Evolutionary conservation across 2,888 invertebrate genomes (phyloP), one percentile per base, ranked within the genome.

Genomic region (Pediacus dermestoides): DNA sequence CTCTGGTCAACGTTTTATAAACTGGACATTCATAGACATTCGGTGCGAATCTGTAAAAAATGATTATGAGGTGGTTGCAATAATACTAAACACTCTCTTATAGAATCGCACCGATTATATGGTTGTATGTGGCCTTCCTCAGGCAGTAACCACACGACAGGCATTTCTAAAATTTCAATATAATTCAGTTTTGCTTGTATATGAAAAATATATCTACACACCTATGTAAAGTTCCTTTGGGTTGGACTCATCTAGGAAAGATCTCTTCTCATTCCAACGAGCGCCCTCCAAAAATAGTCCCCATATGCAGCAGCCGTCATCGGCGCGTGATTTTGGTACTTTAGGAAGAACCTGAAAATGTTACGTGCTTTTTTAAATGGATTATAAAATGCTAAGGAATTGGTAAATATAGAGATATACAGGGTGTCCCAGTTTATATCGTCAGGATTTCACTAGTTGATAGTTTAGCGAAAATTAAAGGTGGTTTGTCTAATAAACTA

Each of bases 281-380:
- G 83, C 83, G 0, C 88, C 88, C 64, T 88, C 88, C 32, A 88
- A 63, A 64, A 73, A 89, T 40, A 89, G 61, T 0, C 82, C 83
- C 37, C 77, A 74, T 26, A 83, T 76, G 44, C 75, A 78, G 48
- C 81, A 81, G 0, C 83, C 82, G 55, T 82, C 78, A 0, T 63
- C 66, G 0, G 76, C 76, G 47, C 74, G 66, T 51, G 69, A 67
- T 0, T 50, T 46, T 0, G 81, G 81, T 1, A 67, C 56, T 0
- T 53, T 52, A 0, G 60, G 30, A 9, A 78, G 52, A 1, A 78
- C 70, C 80, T 80, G 34, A 13, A 40, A 44, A 30, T 37, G n/a
- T n/a, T n/a, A n/a, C n/a, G n/a, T n/a, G n/a, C n/a, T n/a, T n/a
- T n/a, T n/a, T n/a, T n/a, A n/a, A n/a, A n/a, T n/a, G n/a, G n/a